Conservation (phyloP, 2,888 invertebrate species). For the Microctonus aethiopoides region DNA sequence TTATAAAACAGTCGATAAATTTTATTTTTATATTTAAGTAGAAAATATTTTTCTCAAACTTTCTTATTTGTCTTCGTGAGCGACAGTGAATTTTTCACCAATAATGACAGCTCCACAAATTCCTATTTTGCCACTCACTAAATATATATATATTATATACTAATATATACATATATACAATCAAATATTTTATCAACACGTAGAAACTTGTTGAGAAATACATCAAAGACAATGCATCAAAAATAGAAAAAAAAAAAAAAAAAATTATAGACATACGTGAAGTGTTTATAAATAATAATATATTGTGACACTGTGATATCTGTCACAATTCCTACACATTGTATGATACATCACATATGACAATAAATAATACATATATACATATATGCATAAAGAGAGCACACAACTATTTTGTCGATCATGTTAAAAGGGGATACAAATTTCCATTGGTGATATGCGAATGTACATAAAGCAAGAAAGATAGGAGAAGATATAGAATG, state of each 20-base stretch:
- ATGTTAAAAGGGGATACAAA: conserved; percentile 42
- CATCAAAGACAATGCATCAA: neutral
- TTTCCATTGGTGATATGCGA: conserved; percentile 47
- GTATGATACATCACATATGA: neutral
- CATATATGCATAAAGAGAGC: neutral
- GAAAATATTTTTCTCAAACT: too few species aligned
- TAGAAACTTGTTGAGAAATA: neutral
- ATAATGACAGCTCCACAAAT: neutral
- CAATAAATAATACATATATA: neutral
- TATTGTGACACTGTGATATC: neutral
- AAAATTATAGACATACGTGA: neutral
- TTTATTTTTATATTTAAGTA: too few species aligned
- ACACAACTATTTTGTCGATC: conserved; percentile 33
- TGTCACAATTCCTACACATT: neutral
- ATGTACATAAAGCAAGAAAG: conserved; percentile 1
- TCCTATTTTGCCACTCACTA: neutral
- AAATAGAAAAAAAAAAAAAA: neutral
- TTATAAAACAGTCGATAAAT: too few species aligned
- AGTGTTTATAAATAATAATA: neutral
- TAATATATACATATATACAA: too few species aligned
- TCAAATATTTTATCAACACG: neutral
- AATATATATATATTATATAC: neutral
- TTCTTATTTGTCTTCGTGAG: too few species aligned
- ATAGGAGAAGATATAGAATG: neutral
- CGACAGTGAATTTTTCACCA: neutral